Base-by-base conservation (phyloP, 1,140 invertebrate species). In the Drosophila bifasciata region DNA sequence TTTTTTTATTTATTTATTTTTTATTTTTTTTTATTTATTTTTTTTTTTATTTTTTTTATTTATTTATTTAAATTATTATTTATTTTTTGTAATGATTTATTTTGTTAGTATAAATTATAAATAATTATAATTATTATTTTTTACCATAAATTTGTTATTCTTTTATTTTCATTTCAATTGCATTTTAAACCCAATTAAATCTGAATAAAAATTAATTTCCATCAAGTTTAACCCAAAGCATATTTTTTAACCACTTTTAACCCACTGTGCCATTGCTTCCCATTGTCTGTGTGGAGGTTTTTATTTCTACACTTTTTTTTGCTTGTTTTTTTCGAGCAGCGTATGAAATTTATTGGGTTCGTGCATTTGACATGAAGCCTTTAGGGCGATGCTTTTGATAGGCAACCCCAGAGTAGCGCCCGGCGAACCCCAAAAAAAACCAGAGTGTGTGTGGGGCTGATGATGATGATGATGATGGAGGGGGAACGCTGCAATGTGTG, bases 331-430 rank as follows among this genome's bases (percentile, higher is more conserved):
- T 51, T 57, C 64, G 25, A 53, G 48, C 68, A 50, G 60, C 64
- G 73, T 62, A 59, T 72, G 66, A 84, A 85, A 85, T 84, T 84
- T 84, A 84, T 84, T 85, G 67, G 56, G 71, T 63, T 84, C 80
- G 55, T 84, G 79, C 79, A 85, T 79, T 85, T 84, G 80, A 84
- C 79, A 79, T 83, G 80, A 83, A 83, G 80, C 79, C 79, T 85
- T 85, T 60, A 67, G 76, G 79, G 80, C 66, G 21, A 76, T 48
- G 58, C 55, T 72, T 79, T 79, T 79, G 76, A 85, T 76, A 68
- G 76, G 53, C 64, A 45, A 68, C 56, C 51, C 46, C 61, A 45
- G 48, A 45, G 40, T 45, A 53, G 32, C n/a, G 11, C 9, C 48
- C 28, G n/a, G n/a, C n/a, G 39, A 74, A 40, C 15, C 52, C 19